Evolutionary conservation across 2,888 invertebrate species (phyloP).

Genomic region (Xanthia icteritia): DNA sequence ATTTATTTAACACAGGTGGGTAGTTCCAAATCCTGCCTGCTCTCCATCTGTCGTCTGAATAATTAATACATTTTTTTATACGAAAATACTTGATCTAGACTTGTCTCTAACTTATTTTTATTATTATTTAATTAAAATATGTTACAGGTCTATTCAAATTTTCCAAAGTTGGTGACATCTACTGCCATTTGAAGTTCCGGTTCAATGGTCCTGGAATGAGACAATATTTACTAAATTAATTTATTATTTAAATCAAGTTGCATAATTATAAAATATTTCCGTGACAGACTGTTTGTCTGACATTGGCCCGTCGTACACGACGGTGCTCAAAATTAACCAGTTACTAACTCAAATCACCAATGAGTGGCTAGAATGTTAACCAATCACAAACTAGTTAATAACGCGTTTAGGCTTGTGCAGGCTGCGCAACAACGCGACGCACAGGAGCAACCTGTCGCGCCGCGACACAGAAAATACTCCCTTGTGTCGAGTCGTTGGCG

Average conservation of each 20-base stretch:
- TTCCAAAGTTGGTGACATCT: not conserved
- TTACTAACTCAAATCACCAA: not conserved
- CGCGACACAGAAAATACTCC: no score
- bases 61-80: not conserved
- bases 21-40: constrained; percentile 27
- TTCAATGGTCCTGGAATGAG: constrained; percentile 31
- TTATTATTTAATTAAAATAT: constrained; percentile 7
- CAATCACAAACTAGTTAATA: no score
- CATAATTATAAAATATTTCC: not conserved
- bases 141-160: constrained; percentile 4
- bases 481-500: no score
- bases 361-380: no score
- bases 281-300: not conserved
- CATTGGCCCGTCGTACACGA: not conserved
- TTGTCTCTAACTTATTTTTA: constrained; percentile 6
- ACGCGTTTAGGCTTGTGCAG: no score
- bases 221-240: not conserved
- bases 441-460: no score
- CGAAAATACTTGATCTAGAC: not conserved
- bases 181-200: constrained; percentile 22
- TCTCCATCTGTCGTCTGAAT: constrained; percentile 10
- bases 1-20: not conserved
- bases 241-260: not conserved
- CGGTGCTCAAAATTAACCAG: not conserved
- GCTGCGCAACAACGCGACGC: no score